These are phyloP conservation scores for Montipora foliosa DNA, from an alignment of 64 coral and sea anemone genomes.

Conservation along the genomic window DNA sequence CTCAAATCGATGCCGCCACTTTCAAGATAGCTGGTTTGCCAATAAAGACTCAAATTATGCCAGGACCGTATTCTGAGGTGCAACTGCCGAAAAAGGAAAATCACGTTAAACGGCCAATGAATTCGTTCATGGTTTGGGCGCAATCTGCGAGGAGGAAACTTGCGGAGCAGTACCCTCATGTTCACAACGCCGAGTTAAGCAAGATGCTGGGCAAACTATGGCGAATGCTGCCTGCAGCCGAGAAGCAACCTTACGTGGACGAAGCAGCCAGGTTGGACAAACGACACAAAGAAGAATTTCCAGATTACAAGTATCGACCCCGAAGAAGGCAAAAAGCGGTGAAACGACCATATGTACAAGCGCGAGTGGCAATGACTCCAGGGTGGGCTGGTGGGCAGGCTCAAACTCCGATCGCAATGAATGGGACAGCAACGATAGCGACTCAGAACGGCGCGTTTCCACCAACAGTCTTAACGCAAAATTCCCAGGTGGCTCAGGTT, in stretches of 20 bases:
- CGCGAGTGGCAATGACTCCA: conserved; percentile 78
- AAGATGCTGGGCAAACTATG: conserved; percentile 99
- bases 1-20: conserved; percentile 86
- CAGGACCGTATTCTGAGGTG: conserved; percentile 90
- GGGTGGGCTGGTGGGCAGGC: conserved; percentile 72
- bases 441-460: conserved; percentile 78
- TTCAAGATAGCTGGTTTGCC: conserved; percentile 84
- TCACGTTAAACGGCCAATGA: conserved; percentile 98
- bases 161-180: conserved; percentile 99
- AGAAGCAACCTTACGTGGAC: conserved; percentile 99
- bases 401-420: conserved; percentile 83
- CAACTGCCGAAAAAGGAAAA: conserved; percentile 93
- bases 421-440: conserved; percentile 83
- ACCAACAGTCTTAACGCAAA: conserved; percentile 71
- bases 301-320: conserved; percentile 96
- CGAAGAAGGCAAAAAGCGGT: conserved; percentile 92
- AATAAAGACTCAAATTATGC: conserved; percentile 95
- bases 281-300: conserved; percentile 95
- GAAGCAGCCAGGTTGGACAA: conserved; percentile 98
- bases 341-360: conserved; percentile 93
- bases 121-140: conserved; percentile 99
- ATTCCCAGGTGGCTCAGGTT: conserved; percentile 78
- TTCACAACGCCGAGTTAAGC: conserved; percentile 99
- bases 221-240: conserved; percentile 95
- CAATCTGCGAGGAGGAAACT: conserved; percentile 94